A percentile compares a stretch with the other conserved stretches of the same genome.
phyloP scores from a whole-genome alignment of 2,888 invertebrate genomes.

The Monoplex corrugatus region DNA sequence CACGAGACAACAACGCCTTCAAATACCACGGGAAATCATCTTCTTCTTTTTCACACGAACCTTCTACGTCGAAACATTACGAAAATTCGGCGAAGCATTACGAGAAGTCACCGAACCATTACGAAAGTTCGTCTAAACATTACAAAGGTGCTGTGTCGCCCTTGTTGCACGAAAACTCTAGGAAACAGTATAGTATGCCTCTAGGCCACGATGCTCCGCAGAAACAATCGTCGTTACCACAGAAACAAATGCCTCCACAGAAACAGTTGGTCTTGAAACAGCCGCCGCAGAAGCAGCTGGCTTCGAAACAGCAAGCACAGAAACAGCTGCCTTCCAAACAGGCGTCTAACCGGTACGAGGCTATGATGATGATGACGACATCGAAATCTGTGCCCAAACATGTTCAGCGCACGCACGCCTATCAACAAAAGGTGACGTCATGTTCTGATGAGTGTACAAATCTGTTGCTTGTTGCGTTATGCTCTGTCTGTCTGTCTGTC shows the following conservation, averaged over 20 bases:
- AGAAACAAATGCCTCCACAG: too few relatives aligned
- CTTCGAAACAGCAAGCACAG: too few relatives aligned
- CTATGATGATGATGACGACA: not conserved
- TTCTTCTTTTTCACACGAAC: not conserved
- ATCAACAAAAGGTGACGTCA: slow-evolving; percentile 45
- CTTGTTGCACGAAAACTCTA: not conserved
- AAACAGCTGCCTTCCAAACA: not conserved
- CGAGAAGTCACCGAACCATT: too few relatives aligned
- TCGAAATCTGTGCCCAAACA: slow-evolving; percentile 36
- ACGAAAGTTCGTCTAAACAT: not conserved
- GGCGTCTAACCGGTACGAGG: not conserved
- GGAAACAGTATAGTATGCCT: slow-evolving; percentile 9
- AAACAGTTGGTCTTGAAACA: too few relatives aligned
- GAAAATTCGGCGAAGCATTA: too few relatives aligned
- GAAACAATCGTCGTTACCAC: too few relatives aligned
- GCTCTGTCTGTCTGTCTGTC: too few relatives aligned
- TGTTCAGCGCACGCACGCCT: slow-evolving; percentile 41
- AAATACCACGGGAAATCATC: slow-evolving; percentile 13
- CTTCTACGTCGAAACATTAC: too few relatives aligned
- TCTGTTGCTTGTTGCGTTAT: too few relatives aligned
- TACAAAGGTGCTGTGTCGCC: not conserved
- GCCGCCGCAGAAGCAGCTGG: not conserved
- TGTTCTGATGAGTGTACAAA: too few relatives aligned
- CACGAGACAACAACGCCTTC: not conserved
- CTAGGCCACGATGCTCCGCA: too few relatives aligned